phyloP scores from a whole-genome alignment of 2,888 invertebrate species.

The Andrena camellia region DNA sequence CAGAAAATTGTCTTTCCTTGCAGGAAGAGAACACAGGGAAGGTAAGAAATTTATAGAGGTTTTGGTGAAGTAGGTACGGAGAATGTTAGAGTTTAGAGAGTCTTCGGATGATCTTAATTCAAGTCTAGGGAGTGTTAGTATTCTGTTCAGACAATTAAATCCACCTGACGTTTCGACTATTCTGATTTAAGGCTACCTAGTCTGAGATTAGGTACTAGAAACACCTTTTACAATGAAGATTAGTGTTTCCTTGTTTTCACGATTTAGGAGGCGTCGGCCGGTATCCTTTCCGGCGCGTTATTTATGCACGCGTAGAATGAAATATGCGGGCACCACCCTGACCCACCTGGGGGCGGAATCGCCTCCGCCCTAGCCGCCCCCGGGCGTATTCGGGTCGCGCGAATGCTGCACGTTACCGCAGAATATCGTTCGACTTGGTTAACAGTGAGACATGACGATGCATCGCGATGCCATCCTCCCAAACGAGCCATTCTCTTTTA shows the following conservation, averaged over 20 bases:
- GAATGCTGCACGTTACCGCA: slow-evolving; percentile 55
- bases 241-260: slow-evolving; percentile 35
- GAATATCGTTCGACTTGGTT: slow-evolving; percentile 45
- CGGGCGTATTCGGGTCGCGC: slow-evolving; percentile 83
- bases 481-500: neutral
- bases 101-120: too few species aligned
- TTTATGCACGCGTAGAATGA: slow-evolving; percentile 71
- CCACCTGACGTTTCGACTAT: too few species aligned
- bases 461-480: neutral
- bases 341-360: slow-evolving; percentile 85
- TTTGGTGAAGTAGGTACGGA: too few species aligned
- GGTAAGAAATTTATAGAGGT: too few species aligned
- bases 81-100: too few species aligned
- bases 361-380: slow-evolving; percentile 84
- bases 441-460: slow-evolving; percentile 25
- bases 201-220: neutral
- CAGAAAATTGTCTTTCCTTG: neutral
- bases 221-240: neutral
- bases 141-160: too few species aligned
- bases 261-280: slow-evolving; percentile 45
- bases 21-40: neutral
- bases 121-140: too few species aligned
- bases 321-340: slow-evolving; percentile 80
- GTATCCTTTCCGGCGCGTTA: slow-evolving; percentile 53
- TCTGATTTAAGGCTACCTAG: neutral